These are phyloP conservation scores for Cariama cristata DNA, from an alignment of 2,113 vertebrate genomes.

Conservation along the genomic window DNA sequence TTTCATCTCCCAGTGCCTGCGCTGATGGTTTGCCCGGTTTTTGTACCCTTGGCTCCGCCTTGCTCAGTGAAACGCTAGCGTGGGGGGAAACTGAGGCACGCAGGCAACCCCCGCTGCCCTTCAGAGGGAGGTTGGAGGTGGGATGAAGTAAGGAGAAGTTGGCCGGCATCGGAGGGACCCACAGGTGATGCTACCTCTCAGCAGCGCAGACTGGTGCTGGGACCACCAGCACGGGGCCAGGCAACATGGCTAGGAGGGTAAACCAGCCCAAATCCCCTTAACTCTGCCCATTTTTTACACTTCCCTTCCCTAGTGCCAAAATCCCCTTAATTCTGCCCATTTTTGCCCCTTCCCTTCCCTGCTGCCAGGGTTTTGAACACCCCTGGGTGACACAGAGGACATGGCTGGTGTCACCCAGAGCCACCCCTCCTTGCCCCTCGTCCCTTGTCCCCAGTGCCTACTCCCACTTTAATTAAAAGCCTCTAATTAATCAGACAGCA, in stretches of 20 bases:
- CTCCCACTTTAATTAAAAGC: neutral
- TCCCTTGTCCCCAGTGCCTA: neutral
- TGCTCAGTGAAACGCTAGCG: fast-evolving
- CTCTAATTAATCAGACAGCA: neutral
- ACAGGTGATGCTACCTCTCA: neutral
- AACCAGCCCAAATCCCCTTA: neutral
- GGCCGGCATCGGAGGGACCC: fast-evolving
- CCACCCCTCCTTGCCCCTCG: neutral
- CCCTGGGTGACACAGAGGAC: neutral
- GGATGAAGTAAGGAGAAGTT: neutral
- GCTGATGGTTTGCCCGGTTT: fast-evolving
- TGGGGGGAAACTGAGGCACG: neutral
- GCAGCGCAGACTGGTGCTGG: neutral
- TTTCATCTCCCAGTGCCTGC: neutral
- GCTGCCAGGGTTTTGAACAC: fast-evolving
- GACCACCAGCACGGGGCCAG: fast-evolving
- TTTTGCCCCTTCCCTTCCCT: neutral
- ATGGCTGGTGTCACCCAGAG: neutral
- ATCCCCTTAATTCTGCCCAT: neutral
- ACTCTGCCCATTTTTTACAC: neutral
- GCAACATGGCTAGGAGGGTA: fast-evolving
- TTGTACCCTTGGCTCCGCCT: fast-evolving
- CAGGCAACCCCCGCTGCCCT: neutral
- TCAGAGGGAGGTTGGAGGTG: neutral
- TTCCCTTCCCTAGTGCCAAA: neutral